These are phyloP conservation scores for Aspidiotus destructor DNA, from an alignment of 2,888 invertebrate species.

Conservation along the genomic window DNA sequence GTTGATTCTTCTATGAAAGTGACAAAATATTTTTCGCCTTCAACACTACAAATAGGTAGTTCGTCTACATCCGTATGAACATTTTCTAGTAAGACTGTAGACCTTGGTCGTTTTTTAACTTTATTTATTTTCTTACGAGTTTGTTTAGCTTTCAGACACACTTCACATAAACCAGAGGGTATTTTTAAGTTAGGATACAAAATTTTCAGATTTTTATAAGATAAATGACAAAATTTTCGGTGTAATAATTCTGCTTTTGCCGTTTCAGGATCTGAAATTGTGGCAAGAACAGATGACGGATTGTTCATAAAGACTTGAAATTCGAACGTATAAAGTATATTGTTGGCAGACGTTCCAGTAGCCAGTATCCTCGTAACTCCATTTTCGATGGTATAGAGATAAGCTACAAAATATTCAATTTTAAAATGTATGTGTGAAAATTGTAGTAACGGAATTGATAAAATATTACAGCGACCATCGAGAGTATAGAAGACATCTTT, in stretches of 20 bases:
- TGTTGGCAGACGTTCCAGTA: neutral
- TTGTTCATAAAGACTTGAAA: too few relatives aligned
- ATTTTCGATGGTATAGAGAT: neutral
- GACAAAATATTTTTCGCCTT: constrained; percentile 38
- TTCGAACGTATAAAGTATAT: too few relatives aligned
- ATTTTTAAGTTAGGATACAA: neutral
- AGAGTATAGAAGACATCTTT: too few relatives aligned
- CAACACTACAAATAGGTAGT: too few relatives aligned
- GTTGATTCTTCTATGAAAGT: constrained; percentile 40
- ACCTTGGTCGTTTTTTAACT: neutral
- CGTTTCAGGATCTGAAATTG: neutral
- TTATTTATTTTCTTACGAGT: neutral
- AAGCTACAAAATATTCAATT: neutral
- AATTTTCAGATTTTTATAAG: neutral
- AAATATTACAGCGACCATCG: too few relatives aligned
- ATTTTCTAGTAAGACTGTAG: neutral
- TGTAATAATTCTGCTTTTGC: neutral
- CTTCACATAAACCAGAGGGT: neutral
- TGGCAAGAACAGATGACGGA: too few relatives aligned
- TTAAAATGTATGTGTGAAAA: neutral
- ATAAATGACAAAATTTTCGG: neutral
- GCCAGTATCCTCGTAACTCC: neutral
- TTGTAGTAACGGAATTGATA: too few relatives aligned
- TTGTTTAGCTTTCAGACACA: neutral
- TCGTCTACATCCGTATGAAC: neutral